A percentile compares a stretch with the other conserved stretches of the same genome.
phyloP scores from a whole-genome alignment of 2,888 invertebrate genomes.

The Cephus nigrinus region DNA sequence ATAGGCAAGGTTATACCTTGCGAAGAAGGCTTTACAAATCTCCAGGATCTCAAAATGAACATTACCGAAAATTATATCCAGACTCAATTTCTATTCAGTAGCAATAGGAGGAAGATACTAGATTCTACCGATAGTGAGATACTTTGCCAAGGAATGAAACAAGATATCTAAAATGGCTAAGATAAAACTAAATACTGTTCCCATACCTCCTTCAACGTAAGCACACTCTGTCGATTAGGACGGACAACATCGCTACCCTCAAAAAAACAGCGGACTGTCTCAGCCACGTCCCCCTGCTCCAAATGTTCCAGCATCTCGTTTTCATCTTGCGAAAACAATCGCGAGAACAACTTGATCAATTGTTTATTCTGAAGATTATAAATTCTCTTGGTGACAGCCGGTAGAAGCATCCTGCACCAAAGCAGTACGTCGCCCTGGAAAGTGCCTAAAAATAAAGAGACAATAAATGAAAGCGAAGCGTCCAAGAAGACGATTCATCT shows the following conservation, averaged over 20 bases:
- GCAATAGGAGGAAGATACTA: not conserved
- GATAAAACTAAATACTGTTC: not conserved
- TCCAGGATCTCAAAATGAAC: not conserved
- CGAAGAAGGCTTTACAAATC: not conserved
- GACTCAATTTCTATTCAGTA: not conserved
- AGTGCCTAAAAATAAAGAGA: not conserved
- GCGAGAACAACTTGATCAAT: slow-evolving; percentile 87
- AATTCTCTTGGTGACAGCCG: slow-evolving; percentile 83
- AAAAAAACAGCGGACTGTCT: slow-evolving; percentile 84
- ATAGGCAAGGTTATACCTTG: not conserved
- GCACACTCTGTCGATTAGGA: slow-evolving; percentile 75
- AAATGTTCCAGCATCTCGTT: slow-evolving; percentile 87
- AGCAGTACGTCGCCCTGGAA: slow-evolving; percentile 83
- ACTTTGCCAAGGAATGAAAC: not conserved
- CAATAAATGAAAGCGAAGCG: not conserved
- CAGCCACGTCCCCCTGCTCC: slow-evolving; percentile 91
- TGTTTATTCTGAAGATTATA: slow-evolving; percentile 95
- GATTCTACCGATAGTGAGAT: not conserved
- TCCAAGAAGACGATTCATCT: not conserved
- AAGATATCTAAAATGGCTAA: not conserved
- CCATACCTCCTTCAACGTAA: slow-evolving; percentile 76
- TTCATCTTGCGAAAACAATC: slow-evolving; percentile 79
- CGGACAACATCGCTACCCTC: slow-evolving; percentile 71
- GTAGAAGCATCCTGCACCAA: slow-evolving; percentile 86
- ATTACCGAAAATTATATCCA: not conserved